Evolutionary conservation across 2,113 vertebrate species (phyloP), one percentile per base, ranked within the genome.

Genomic region (Tupaia chinensis): DNA sequence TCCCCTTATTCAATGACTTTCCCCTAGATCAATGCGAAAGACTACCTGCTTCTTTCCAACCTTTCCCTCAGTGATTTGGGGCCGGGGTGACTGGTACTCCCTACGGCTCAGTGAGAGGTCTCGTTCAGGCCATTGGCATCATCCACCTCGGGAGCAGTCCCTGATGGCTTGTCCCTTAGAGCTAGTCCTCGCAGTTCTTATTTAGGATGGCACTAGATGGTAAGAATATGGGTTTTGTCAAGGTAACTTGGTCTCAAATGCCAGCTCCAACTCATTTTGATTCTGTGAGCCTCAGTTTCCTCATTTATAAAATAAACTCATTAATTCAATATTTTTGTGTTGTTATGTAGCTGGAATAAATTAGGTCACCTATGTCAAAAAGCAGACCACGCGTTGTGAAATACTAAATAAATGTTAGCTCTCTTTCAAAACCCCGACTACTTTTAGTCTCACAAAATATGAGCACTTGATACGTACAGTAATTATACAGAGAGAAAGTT

Each of bases 361-460:
- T 79, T 12, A 90, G 19, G 74, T 87, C 56, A 70, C 29, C 15
- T 79, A 91, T 84, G 63, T 84, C 44, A 96, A 78, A 87, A 86
- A 91, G 53, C 5, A 79, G 76, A 63, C 5, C 10, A 68, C 2
- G 1, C 80, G 61, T 69, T 82, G 72, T 73, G 95, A 97, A 94
- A 84, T 90, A 92, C n/a, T 90, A 58, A 63, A 14, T 81, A 94
- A 89, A 79, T 93, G 61, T 94, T 88, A 84, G 34, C 44, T 92
- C 23, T 27, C 68, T 93, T 91, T 89, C 81, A 95, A 94, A 85
- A 83, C 90, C 44, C 29, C 73, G 90, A 66, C 27, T 56, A 83
- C 16, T 85, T 77, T 80, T 1, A 66, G n/a, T 6, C 13, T 93
- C 61, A 58, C 58, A 94, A 93, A 84, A 87, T 54, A 14, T 25